Percentiles rank a stretch among this genome's conserved stretches.
Evolutionary conservation across 2,888 invertebrate species (phyloP).

Genomic region (Chymomyza amoena): DNA sequence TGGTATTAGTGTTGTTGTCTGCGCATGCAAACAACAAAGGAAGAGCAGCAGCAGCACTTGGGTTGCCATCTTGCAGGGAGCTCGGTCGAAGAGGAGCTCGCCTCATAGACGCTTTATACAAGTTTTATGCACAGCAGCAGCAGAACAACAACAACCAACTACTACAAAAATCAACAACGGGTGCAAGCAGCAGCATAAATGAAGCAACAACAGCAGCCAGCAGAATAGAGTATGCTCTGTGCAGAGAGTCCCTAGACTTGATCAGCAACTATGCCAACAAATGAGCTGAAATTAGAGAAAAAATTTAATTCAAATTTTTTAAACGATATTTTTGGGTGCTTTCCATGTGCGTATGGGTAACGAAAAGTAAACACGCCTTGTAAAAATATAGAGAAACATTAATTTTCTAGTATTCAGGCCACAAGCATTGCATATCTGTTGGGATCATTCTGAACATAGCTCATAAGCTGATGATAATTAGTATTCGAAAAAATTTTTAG

Average conservation of each 20-base stretch:
- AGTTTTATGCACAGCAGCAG: constrained; percentile 2
- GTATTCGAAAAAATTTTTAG: too few relatives aligned
- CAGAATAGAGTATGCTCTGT: neutral
- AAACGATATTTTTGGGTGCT: too few relatives aligned
- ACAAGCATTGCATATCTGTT: too few relatives aligned
- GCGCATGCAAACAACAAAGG: constrained; percentile 63
- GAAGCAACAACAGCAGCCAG: constrained; percentile 27
- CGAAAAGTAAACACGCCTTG: too few relatives aligned
- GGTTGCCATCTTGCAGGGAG: constrained; percentile 29
- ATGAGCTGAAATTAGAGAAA: too few relatives aligned
- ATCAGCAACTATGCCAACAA: too few relatives aligned
- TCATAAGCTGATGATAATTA: too few relatives aligned
- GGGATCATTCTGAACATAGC: too few relatives aligned
- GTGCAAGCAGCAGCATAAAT: constrained; percentile 1
- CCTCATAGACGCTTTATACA: neutral
- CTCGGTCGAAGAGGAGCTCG: neutral
- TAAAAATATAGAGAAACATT: too few relatives aligned
- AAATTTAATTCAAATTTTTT: too few relatives aligned
- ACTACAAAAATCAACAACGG: neutral
- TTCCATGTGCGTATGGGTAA: too few relatives aligned
- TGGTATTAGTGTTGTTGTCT: constrained; percentile 27
- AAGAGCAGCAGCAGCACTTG: constrained; percentile 43
- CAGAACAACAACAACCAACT: neutral
- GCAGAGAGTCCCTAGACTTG: neutral
- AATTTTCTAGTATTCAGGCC: too few relatives aligned